phyloP scores from a whole-genome alignment of 1,140 invertebrate genomes.

The Anthonomus grandis region DNA sequence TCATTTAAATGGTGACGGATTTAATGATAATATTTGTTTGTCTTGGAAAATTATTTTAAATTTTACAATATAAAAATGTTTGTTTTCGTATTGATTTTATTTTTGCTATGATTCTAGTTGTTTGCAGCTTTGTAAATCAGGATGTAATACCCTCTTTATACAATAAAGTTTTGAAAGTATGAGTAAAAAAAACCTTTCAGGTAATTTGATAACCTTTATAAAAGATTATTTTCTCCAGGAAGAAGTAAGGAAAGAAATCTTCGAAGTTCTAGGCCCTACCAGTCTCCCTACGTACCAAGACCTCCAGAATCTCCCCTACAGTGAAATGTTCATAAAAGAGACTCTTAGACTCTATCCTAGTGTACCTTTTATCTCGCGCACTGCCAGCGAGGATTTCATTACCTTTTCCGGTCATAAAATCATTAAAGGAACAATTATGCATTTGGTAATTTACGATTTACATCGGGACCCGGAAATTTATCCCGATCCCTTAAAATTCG shows the following conservation, averaged over 20 bases:
- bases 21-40: too few species aligned
- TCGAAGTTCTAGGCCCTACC: constrained; percentile 56
- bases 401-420: constrained; percentile 40
- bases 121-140: not conserved
- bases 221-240: constrained; percentile 47
- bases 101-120: not conserved
- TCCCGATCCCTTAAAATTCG: constrained; percentile 62
- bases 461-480: constrained; percentile 47
- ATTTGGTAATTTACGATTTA: constrained; percentile 35
- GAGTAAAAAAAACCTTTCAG: not conserved
- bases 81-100: not conserved
- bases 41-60: not conserved
- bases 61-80: not conserved
- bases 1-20: too few species aligned
- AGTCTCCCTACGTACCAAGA: constrained; percentile 58
- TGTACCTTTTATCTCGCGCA: constrained; percentile 63
- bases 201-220: not conserved
- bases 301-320: constrained; percentile 64
- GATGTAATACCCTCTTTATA: too few species aligned
- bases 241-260: constrained; percentile 63
- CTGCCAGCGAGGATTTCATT: constrained; percentile 52
- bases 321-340: constrained; percentile 68
- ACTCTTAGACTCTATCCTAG: constrained; percentile 63
- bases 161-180: not conserved
- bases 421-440: constrained; percentile 24